Evolutionary conservation across 2,888 invertebrate species (phyloP), one percentile per base, ranked within the genome.

Genomic region (Matsumyia berberina): DNA sequence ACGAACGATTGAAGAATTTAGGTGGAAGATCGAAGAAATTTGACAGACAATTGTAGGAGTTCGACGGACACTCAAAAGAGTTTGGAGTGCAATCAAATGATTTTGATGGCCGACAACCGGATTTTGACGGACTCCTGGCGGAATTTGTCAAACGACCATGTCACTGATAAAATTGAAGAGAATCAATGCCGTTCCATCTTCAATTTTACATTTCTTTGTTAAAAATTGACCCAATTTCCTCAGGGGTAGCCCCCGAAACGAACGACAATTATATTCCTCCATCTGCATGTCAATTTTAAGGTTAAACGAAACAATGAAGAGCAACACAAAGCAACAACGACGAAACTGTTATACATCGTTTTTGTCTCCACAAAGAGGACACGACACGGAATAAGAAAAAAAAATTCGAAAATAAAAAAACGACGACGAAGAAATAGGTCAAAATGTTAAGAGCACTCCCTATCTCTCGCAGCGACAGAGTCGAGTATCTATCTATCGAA

Each of bases 401-500:
- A 69, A 17, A 24, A 37, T n/a, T n/a, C n/a, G n/a, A 31, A 33
- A 46, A 33, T 70, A 15, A 51, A 44, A 31, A 49, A 39, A 62
- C 44, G 46, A 44, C 15, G 55, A 67, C 19, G 60, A 58, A 82
- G 73, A 85, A 79, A 79, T 83, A 69, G 83, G 83, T 83, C 83
- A 83, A 57, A 82, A 58, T 82, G 78, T 82, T 72, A 67, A 82
- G 79, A 83, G 78, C 78, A 78, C 42, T 67, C 33, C 67, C 72
- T 73, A 78, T 78, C 82, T 82, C 44, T 55, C 53, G 46, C 8
- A 33, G 19, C 35, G 12, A 46, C 44, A 35, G 57, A 44, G 17
- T 0, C 49, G 42, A 49, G 60, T 24, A 24, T 24, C 1, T 80
- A 80, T 79, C 80, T 86, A 82, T 78, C 78, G 2, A 77, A 70